Base-by-base conservation (phyloP, 2,113 vertebrate species). In the Nyctereutes procyonoides region DNA sequence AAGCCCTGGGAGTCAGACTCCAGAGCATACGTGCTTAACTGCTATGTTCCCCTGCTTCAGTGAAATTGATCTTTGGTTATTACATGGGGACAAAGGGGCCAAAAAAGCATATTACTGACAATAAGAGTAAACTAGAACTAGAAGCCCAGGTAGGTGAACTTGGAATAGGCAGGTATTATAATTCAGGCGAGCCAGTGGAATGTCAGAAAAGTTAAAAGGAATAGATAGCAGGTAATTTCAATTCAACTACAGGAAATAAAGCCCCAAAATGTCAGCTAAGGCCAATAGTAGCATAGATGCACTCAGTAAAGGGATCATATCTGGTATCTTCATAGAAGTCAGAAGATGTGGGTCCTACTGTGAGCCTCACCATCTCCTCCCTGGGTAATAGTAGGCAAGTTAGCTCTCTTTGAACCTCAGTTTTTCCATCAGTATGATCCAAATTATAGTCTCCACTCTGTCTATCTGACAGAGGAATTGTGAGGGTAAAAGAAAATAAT, bases 231-330 rank as follows among this genome's bases (percentile, higher is more conserved):
- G 38, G 4, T 32, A 71, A 55, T 0, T 35, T n/a, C 56, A 10
- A 20, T 97, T 97, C 60, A 93, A 24, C 51, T 35, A 56, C 6
- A 95, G 30, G 30, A 92, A 12, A 12, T 58, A 93, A 93, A 92
- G 1, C 55, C 12, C 22, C 60, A 22, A 91, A 81, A 87, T 73
- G 8, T 69, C 35, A 95, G 30, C 53, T 84, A 96, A 91, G 58
- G 28, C 1, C 84, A 30, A 38, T 30, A 73, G 67, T 8, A 63
- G 1, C 56, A 48, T n/a, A 82, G 58, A 48, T 55, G 6, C 38
- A 76, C 28, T 91, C 24, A 71, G 15, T 1, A 19, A 93, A 81
- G 8, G 19, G 2, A 8, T 35, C n/a, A 32, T 73, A 38, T 58
- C 81, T 76, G 19, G 13, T 67, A n/a, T 81, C 2, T 32, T 91